Evolutionary conservation across 1,140 invertebrate species (phyloP), one percentile per base, ranked within the genome.

Genomic region (Ruditapes philippinarum): DNA sequence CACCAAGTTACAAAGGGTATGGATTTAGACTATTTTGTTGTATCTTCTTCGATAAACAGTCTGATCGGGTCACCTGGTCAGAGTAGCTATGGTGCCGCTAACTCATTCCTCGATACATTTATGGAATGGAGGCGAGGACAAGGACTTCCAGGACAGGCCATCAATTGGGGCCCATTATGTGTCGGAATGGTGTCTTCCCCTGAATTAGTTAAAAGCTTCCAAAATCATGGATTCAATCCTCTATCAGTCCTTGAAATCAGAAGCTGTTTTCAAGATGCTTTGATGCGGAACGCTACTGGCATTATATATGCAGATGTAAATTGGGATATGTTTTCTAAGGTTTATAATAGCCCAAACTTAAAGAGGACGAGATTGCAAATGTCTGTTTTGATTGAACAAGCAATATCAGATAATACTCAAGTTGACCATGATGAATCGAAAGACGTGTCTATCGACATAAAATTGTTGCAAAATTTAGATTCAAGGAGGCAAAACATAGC

Each of bases 81-180:
- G 17, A 87, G 89, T 28, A 90, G 60, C 36, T 87, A 91, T 51
- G 90, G 88, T 25, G 88, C 82, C 17, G 90, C 82, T 49, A 91
- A 91, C 62, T 62, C 45, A 1, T 91, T 91, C 73, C 49, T 86
- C 62, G 90, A 91, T 49, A 49, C 65, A 7, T 73, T 90, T 38
- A 76, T 73, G 31, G 28, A 65, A 28, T 90, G 83, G 68, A 40
- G 90, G 19, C 80, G 90, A 12, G 12, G 76, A 36, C 54, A 36
- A 31, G 82, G 88, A 22, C 57, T 90, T 1, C n/a, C 88, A 22
- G 88, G 76, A 17, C 90, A 91, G 40, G 28, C 82, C 14, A 90
- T 91, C 17, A 84, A 91, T 40, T 91, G 90, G 89, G 91, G 91
- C 4, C 68, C 79, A 14, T 31, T 91, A 19, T 33, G 25, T 45